These are phyloP conservation scores for Holothuria glaberrima DNA, from an alignment of 35 echinoderm and acorn worm genomes.

Conservation along the genomic window DNA sequence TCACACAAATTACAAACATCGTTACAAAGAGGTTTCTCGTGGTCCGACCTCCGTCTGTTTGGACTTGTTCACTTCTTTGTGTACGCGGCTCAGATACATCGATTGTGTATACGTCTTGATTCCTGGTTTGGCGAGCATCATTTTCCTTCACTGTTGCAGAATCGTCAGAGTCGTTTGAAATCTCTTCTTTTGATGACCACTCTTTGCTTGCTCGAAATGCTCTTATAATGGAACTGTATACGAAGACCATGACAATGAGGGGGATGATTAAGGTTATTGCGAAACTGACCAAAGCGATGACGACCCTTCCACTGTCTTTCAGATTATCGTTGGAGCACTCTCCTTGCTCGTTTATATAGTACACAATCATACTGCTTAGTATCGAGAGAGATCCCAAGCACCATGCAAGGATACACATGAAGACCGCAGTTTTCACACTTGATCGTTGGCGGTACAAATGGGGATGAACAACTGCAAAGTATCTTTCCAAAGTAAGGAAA, in stretches of 20 bases:
- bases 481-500: slow-evolving; percentile 49
- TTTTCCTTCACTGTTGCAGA: no score
- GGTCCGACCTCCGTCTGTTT: not conserved
- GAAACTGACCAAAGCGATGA: slow-evolving; percentile 25
- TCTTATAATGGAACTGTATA: slow-evolving; percentile 39
- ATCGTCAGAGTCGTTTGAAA: not conserved
- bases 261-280: not conserved
- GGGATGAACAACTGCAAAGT: slow-evolving; percentile 32
- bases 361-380: not conserved
- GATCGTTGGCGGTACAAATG: not conserved
- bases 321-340: slow-evolving; percentile 8
- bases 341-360: not conserved
- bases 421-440: not conserved
- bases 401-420: slow-evolving; percentile 24
- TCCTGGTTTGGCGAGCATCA: not conserved
- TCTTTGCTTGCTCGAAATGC: not conserved
- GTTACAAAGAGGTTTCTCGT: slow-evolving; percentile 37
- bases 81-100: not conserved
- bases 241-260: slow-evolving; percentile 18
- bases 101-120: not conserved
- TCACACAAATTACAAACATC: slow-evolving; percentile 25
- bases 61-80: not conserved
- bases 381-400: not conserved
- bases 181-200: not conserved
- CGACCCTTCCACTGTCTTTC: not conserved